phyloP scores from a whole-genome alignment of 2,113 vertebrate species.

The Boleophthalmus pectinirostris region DNA sequence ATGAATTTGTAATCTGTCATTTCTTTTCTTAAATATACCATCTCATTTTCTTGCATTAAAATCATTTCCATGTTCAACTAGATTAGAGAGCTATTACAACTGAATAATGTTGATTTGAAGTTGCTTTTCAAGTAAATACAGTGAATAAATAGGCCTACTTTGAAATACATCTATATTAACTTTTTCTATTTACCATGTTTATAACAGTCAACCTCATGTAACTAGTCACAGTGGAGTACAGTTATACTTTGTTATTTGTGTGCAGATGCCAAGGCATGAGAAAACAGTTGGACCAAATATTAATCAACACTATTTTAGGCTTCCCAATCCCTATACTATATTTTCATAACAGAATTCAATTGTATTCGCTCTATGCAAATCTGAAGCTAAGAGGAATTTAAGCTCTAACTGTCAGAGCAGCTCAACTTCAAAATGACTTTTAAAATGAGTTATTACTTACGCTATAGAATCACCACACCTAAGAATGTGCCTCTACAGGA shows the following conservation, averaged over 20 bases:
- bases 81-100: no score
- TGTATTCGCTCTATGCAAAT: not conserved
- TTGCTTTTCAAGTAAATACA: no score
- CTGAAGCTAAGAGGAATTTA: not conserved
- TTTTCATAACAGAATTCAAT: not conserved
- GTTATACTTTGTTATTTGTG: not conserved
- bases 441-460: not conserved
- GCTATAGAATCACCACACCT: slow-evolving; percentile 3
- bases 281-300: not conserved
- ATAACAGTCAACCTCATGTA: no score
- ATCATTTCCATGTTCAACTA: no score
- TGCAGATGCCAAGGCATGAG: not conserved
- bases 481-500: slow-evolving; percentile 24
- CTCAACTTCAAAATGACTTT: not conserved
- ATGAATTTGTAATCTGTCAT: no score
- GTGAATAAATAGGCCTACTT: no score
- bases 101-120: no score
- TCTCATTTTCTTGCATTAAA: no score
- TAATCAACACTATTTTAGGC: not conserved
- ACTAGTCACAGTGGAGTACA: no score
- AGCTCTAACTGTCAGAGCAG: not conserved
- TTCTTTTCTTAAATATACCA: no score
- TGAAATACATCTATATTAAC: no score
- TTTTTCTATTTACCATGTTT: no score
- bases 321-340: not conserved